A percentile compares a stretch with the other conserved stretches of the same genome.
Evolutionary conservation across 2,113 vertebrate species (phyloP).

Genomic region (Zapornia atra): DNA sequence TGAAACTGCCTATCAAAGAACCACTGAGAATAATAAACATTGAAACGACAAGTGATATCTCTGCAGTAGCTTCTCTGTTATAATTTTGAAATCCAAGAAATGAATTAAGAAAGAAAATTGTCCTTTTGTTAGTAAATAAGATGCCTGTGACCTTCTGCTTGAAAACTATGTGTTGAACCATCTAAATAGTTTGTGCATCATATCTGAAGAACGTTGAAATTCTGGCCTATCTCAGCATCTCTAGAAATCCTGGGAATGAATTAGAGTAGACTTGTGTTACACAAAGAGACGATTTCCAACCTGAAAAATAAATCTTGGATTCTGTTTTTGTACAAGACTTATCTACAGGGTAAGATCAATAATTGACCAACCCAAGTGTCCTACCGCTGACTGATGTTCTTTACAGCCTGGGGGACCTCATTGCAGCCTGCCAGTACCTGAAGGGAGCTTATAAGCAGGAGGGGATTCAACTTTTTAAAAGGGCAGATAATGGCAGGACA

Average conservation of each 20-base stretch:
- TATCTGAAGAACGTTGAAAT: not conserved
- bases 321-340: not conserved
- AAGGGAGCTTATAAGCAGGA: too few species aligned
- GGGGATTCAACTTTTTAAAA: too few species aligned
- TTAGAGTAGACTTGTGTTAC: not conserved
- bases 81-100: not conserved
- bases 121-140: not conserved
- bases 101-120: not conserved
- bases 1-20: not conserved
- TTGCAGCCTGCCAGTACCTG: too few species aligned
- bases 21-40: not conserved
- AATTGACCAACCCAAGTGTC: not conserved
- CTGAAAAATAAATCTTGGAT: not conserved
- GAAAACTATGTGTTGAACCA: not conserved
- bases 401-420: too few species aligned
- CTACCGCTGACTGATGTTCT: not conserved
- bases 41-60: not conserved
- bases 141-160: not conserved
- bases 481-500: too few species aligned
- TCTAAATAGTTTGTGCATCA: not conserved
- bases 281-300: not conserved
- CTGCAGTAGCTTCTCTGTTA: not conserved
- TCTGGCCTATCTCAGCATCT: not conserved
- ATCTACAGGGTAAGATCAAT: not conserved
- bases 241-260: not conserved